Evolutionary conservation across 92 coral and sea anemone genomes (phyloP), one percentile per base, ranked within the genome.

Genomic region (Scolanthus callimorphus): DNA sequence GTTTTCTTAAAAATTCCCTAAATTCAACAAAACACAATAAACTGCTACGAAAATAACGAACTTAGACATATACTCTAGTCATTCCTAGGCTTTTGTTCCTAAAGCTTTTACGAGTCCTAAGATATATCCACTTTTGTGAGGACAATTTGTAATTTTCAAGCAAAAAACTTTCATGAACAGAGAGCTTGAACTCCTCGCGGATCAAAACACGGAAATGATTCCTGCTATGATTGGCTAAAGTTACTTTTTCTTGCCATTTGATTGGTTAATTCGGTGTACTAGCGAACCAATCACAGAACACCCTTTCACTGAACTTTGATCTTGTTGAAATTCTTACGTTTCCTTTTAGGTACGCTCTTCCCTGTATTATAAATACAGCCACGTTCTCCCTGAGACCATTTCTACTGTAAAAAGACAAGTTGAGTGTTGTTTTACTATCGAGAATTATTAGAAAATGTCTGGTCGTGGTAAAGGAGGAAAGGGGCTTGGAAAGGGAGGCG

Each of bases 401-500:
- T n/a, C n/a, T n/a, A n/a, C n/a, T n/a, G n/a, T n/a, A n/a, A n/a
- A n/a, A n/a, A n/a, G n/a, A n/a, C n/a, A 6, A 34, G 41, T 34
- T 34, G 8, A 0, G 3, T 1, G 4, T 61, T 28, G 2, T 1
- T 61, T 3, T 20, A 3, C 6, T 60, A 31, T 2, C 8, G 12
- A 29, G 24, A 26, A 2, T 1, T 17, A 19, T 10, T 46, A 11
- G 19, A 53, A 55, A 27, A 86, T 86, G 95, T 79, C 96, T 69
- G 96, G 96, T 21, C 86, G 96, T 22, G 96, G 96, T 2, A 88
- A 88, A 88, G 96, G 96, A 65, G 96, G 96, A 9, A 88, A 88
- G 67, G 96, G 96, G 21, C 67, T 88, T 12, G 96, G 96, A 56
- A 88, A 88, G 49, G 91, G 96, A 69, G 96, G 96, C 49, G 96